A percentile compares a stretch with the other conserved stretches of the same genome.
Evolutionary conservation across 1,140 invertebrate genomes (phyloP).

Genomic region (Drosophila auraria): DNA sequence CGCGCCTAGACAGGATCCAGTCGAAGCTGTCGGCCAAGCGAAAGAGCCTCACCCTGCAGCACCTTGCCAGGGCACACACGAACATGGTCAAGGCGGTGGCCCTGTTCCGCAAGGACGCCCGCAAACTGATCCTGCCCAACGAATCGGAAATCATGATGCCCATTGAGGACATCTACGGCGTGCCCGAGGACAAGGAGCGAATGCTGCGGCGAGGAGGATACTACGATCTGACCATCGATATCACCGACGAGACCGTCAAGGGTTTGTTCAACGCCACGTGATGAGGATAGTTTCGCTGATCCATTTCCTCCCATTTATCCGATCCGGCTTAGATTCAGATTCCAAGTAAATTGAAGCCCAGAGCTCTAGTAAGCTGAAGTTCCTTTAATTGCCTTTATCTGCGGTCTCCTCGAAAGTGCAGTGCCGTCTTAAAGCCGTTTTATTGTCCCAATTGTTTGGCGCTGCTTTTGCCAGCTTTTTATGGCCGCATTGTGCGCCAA

Average conservation of each 20-base stretch:
- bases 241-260: constrained; percentile 71
- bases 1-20: constrained; percentile 74
- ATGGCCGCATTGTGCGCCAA: constrained; percentile 69
- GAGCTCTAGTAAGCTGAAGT: constrained; percentile 34
- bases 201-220: constrained; percentile 60
- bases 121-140: constrained; percentile 74
- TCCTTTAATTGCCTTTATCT: constrained; percentile 69
- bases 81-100: constrained; percentile 74
- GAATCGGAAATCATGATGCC: constrained; percentile 76
- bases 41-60: constrained; percentile 53
- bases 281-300: not conserved
- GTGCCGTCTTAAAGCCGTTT: constrained; percentile 68
- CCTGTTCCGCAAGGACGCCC: constrained; percentile 77
- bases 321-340: constrained; percentile 16
- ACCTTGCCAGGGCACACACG: constrained; percentile 62
- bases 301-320: not conserved
- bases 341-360: not conserved
- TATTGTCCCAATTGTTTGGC: constrained; percentile 78
- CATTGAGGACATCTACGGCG: constrained; percentile 78
- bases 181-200: constrained; percentile 72
- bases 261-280: constrained; percentile 67
- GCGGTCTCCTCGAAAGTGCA: constrained; percentile 10
- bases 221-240: constrained; percentile 70
- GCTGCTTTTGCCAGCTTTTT: constrained; percentile 68
- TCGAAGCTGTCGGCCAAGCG: constrained; percentile 53